Conservation (phyloP, 1,140 invertebrate species). For the Drosophila simulans region DNA sequence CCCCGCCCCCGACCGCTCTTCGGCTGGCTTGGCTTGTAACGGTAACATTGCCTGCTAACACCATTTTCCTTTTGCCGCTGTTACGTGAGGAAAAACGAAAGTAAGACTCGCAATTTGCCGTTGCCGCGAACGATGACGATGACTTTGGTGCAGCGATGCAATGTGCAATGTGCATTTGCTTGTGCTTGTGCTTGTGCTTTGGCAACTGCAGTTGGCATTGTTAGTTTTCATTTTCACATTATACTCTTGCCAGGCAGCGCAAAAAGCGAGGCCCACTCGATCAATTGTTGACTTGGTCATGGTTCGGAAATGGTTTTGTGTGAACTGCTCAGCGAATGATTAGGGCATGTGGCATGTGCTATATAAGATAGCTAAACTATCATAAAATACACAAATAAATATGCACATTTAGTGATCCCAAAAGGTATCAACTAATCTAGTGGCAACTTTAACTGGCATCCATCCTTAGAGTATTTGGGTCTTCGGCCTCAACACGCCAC, state of each 20-base stretch:
- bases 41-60: slow-evolving; percentile 81
- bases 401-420: too few relatives aligned
- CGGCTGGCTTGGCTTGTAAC: slow-evolving; percentile 28
- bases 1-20: not conserved
- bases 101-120: slow-evolving; percentile 68
- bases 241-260: slow-evolving; percentile 24
- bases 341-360: too few relatives aligned
- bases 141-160: slow-evolving; percentile 69
- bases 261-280: slow-evolving; percentile 29
- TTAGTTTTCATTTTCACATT: slow-evolving; percentile 70
- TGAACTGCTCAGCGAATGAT: not conserved
- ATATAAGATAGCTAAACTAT: too few relatives aligned
- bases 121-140: slow-evolving; percentile 11
- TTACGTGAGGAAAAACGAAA: slow-evolving; percentile 80
- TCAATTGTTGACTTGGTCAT: slow-evolving; percentile 45
- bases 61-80: slow-evolving; percentile 78
- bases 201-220: slow-evolving; percentile 72
- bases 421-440: too few relatives aligned
- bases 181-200: slow-evolving; percentile 11
- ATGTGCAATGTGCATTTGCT: slow-evolving; percentile 40
- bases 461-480: not conserved
- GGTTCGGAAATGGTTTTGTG: slow-evolving; percentile 33
- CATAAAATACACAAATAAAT: too few relatives aligned
- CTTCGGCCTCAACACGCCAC: not conserved
- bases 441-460: slow-evolving; percentile 7